Conservation (phyloP, 2,888 invertebrate species). For the Drosophila colorata region DNA sequence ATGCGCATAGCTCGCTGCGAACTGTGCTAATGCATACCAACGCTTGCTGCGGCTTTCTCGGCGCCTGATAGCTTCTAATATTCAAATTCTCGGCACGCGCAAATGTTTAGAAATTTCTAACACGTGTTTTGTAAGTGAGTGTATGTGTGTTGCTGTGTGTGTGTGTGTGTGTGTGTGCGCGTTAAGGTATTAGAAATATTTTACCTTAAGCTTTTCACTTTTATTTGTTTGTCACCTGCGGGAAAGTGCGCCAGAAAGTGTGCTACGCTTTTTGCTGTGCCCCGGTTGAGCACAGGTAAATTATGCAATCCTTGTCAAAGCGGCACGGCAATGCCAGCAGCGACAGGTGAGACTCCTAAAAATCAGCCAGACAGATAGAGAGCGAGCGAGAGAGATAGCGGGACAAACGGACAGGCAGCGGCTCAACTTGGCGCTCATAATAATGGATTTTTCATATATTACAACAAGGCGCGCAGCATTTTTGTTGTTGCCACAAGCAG, state of each 20-base stretch:
- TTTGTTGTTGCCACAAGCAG: conserved; percentile 34
- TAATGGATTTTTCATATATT: conserved; percentile 79
- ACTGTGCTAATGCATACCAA: conserved; percentile 80
- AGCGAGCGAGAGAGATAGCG: neutral
- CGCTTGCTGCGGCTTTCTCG: conserved; percentile 53
- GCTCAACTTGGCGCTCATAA: conserved; percentile 80
- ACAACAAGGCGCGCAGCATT: conserved; percentile 77
- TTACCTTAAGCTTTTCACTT: conserved; percentile 38
- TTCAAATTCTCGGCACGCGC: conserved; percentile 83
- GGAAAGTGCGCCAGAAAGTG: conserved; percentile 44
- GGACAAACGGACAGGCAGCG: conserved; percentile 11
- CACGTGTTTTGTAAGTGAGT: conserved; percentile 4
- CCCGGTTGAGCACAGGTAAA: conserved; percentile 84
- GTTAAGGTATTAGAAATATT: conserved; percentile 56
- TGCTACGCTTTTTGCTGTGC: conserved; percentile 71
- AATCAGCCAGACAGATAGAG: neutral
- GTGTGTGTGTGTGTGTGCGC: conserved; percentile 23
- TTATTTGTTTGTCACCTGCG: conserved; percentile 57
- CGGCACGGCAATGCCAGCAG: conserved; percentile 61
- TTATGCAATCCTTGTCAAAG: conserved; percentile 84
- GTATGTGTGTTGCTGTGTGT: neutral
- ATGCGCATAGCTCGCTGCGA: conserved; percentile 57
- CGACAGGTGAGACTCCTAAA: conserved; percentile 60
- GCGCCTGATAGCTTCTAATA: conserved; percentile 84
- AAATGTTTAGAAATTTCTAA: conserved; percentile 82